Conservation (phyloP, 2,888 invertebrate genomes). For the Chrysina gloriosa region DNA sequence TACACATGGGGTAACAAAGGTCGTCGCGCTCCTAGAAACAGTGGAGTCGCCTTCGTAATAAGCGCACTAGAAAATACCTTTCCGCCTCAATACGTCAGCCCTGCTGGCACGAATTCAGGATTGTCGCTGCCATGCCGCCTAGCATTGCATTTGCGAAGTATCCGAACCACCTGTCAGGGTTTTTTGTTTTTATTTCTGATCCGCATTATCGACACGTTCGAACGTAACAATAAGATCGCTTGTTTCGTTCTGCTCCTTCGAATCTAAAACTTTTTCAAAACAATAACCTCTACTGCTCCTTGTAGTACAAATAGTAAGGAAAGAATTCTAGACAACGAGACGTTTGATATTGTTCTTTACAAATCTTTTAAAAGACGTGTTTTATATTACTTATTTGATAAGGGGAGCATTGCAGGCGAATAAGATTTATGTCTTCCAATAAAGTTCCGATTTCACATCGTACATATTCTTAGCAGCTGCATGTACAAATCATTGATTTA, state of each 20-base stretch:
- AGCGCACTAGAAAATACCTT: constrained; percentile 23
- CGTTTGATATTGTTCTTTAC: neutral
- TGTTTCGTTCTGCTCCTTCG: neutral
- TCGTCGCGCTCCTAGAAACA: constrained; percentile 14
- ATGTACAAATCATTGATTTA: too few species aligned
- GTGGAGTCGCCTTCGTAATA: constrained; percentile 17
- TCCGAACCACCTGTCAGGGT: neutral
- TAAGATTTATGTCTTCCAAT: too few species aligned
- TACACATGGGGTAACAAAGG: constrained; percentile 14
- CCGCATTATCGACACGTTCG: neutral
- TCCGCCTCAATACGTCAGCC: neutral
- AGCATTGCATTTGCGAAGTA: too few species aligned
- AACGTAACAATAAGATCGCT: neutral
- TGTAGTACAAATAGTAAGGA: neutral
- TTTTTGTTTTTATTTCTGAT: constrained; percentile 8
- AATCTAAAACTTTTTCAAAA: neutral
- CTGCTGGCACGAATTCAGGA: constrained; percentile 5
- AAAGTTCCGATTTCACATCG: too few species aligned
- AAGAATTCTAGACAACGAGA: neutral
- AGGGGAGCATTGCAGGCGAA: neutral
- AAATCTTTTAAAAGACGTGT: constrained; percentile 3
- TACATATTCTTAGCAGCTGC: too few species aligned
- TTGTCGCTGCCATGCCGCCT: neutral
- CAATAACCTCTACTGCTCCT: neutral
- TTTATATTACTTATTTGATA: neutral